Conservation (phyloP, 1,140 invertebrate species). For the Leucophenga varia region DNA sequence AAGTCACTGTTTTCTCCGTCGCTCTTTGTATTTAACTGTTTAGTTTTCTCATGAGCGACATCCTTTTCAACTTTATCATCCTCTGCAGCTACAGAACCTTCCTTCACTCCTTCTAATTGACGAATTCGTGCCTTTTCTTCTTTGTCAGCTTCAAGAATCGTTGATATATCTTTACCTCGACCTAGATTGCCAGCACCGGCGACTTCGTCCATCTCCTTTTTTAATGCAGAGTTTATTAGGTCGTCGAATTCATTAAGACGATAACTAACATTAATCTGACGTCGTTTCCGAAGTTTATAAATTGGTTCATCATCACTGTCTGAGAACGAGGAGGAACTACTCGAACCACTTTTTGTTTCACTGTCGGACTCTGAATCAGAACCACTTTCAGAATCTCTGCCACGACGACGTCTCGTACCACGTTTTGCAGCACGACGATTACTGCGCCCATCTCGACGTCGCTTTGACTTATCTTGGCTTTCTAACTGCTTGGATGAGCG, state of each 20-base stretch:
- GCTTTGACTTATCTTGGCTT: slow-evolving; percentile 36
- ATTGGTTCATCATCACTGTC: slow-evolving; percentile 72
- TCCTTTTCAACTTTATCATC: slow-evolving; percentile 49
- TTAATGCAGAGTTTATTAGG: slow-evolving; percentile 88
- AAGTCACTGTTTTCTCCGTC: slow-evolving; percentile 15
- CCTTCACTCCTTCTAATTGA: slow-evolving; percentile 33
- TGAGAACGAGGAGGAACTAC: slow-evolving; percentile 59
- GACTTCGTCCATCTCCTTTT: slow-evolving; percentile 74
- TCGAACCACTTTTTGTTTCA: slow-evolving; percentile 37
- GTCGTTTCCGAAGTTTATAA: slow-evolving; percentile 76
- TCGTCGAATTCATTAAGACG: slow-evolving; percentile 91
- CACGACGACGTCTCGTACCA: slow-evolving; percentile 37
- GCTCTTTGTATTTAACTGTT: slow-evolving; percentile 20
- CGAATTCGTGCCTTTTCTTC: slow-evolving; percentile 61
- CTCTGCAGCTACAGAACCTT: slow-evolving; percentile 52
- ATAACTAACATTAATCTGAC: slow-evolving; percentile 76
- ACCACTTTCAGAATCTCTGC: slow-evolving; percentile 28
- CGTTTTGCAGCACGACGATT: slow-evolving; percentile 34
- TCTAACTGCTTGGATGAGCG: slow-evolving; percentile 12
- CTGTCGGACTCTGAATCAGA: slow-evolving; percentile 17
- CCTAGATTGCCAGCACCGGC: slow-evolving; percentile 77
- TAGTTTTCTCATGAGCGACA: slow-evolving; percentile 58
- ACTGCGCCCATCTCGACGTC: slow-evolving; percentile 46
- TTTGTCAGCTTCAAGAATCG: slow-evolving; percentile 81
- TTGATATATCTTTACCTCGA: slow-evolving; percentile 85